These are phyloP conservation scores for Acrocephalus kingi DNA, from an alignment of 2,113 vertebrate species.

Conservation along the genomic window DNA sequence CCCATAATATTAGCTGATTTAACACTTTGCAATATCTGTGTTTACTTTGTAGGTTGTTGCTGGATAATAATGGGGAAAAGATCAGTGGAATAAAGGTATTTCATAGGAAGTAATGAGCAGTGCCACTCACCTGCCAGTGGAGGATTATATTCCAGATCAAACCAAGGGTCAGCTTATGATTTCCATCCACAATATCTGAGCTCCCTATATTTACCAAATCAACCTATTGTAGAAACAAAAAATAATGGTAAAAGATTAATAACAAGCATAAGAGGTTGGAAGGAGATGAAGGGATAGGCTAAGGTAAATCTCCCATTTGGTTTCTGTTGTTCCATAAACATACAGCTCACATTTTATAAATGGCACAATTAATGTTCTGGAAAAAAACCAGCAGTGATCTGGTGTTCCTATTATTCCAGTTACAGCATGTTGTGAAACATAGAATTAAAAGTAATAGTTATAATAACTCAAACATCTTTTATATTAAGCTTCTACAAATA, in stretches of 20 bases:
- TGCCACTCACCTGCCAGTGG: slow-evolving; percentile 91
- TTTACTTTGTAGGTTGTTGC: neutral
- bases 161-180: slow-evolving; percentile 97
- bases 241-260: neutral
- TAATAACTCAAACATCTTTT: neutral
- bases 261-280: neutral
- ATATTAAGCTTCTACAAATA: neutral
- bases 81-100: neutral
- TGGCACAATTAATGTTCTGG: neutral
- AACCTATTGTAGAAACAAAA: slow-evolving; percentile 76
- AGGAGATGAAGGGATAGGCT: neutral
- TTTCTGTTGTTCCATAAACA: slow-evolving; percentile 1
- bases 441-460: neutral
- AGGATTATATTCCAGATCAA: slow-evolving; percentile 99
- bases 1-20: neutral
- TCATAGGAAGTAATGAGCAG: neutral
- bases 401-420: neutral
- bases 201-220: slow-evolving; percentile 98
- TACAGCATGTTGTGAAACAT: neutral
- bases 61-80: neutral
- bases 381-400: neutral
- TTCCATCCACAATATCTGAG: slow-evolving; percentile 97
- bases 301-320: neutral
- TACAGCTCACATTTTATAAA: neutral
- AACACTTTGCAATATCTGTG: neutral